Percentiles rank a stretch among this genome's conserved stretches.
phyloP scores from a whole-genome alignment of 2,888 invertebrate genomes.

The Anaspis maculata region DNA sequence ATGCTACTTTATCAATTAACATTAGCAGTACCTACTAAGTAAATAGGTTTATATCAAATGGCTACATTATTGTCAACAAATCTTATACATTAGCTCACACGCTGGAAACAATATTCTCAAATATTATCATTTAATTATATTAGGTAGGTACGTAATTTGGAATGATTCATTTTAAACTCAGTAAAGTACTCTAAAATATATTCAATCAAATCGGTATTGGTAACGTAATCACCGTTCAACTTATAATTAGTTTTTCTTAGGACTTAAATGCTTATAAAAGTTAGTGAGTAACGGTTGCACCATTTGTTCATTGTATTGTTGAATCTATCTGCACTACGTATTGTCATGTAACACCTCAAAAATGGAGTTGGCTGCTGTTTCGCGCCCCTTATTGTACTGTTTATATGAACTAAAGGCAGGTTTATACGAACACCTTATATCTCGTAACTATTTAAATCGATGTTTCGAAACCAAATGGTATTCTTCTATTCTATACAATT shows the following conservation, averaged over 20 bases:
- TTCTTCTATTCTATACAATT: constrained; percentile 29
- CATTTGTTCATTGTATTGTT: constrained; percentile 45
- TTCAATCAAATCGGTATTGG: too few species aligned
- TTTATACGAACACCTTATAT: constrained; percentile 16
- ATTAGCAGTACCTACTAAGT: constrained; percentile 39
- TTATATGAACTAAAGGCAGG: constrained; percentile 36
- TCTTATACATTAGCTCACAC: constrained; percentile 39
- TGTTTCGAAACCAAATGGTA: constrained; percentile 33
- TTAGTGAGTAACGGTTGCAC: constrained; percentile 40
- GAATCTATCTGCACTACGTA: constrained; percentile 40
- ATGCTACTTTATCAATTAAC: constrained; percentile 40
- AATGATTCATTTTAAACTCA: constrained; percentile 32
- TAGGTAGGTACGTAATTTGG: constrained; percentile 43
- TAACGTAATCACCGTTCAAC: constrained; percentile 38
- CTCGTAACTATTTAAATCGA: constrained; percentile 22
- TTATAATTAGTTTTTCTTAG: constrained; percentile 24
- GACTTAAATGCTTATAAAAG: constrained; percentile 41
- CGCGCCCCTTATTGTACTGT: constrained; percentile 38
- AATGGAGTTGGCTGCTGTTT: constrained; percentile 30
- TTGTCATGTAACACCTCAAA: constrained; percentile 42
- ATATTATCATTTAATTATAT: too few species aligned
- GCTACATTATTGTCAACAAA: constrained; percentile 45
- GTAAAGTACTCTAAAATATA: constrained; percentile 15
- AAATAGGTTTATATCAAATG: constrained; percentile 42
- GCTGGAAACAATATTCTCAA: constrained; percentile 34